Conservation (phyloP, 2,797 vertebrate species). For the Sebastiscus albofasciatus region DNA sequence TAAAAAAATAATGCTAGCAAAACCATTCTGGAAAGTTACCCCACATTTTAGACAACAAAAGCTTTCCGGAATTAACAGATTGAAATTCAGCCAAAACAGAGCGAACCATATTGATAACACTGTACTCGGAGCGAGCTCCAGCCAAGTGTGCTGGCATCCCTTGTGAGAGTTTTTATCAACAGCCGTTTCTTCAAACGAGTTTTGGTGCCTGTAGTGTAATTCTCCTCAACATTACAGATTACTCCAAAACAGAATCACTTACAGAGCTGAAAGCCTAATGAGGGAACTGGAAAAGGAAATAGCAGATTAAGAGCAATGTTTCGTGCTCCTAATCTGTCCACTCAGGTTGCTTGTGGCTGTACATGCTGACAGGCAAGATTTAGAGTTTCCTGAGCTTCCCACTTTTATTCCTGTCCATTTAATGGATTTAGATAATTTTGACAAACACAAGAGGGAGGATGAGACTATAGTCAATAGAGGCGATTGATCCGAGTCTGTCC, state of each 20-base stretch:
- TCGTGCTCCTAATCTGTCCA: slow-evolving; percentile 17
- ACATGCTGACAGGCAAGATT: slow-evolving; percentile 11
- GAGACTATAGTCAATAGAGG: slow-evolving; percentile 35
- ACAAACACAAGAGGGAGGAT: slow-evolving; percentile 39
- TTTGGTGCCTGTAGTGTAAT: slow-evolving; percentile 31
- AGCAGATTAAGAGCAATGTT: slow-evolving; percentile 30
- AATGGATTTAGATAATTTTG: slow-evolving; percentile 41
- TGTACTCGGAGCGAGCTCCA: background rate
- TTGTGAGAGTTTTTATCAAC: slow-evolving; percentile 41
- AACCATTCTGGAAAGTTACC: background rate
- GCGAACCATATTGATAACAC: slow-evolving; percentile 27
- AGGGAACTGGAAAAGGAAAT: slow-evolving; percentile 33
- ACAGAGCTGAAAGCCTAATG: slow-evolving; percentile 28
- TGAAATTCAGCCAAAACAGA: slow-evolving; percentile 33
- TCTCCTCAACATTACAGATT: slow-evolving; percentile 34
- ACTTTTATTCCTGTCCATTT: slow-evolving; percentile 25
- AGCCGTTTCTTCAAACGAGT: slow-evolving; percentile 47
- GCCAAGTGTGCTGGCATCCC: slow-evolving; percentile 36
- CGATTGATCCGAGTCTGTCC: slow-evolving; percentile 48
- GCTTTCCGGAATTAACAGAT: slow-evolving; percentile 25
- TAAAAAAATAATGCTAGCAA: background rate
- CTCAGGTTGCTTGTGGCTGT: background rate
- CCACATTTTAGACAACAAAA: slow-evolving; percentile 4
- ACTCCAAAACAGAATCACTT: slow-evolving; percentile 32
- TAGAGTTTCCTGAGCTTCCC: slow-evolving; percentile 15